These are phyloP conservation scores for Drosophila pallidifrons DNA, from an alignment of 1,140 invertebrate species.

Conservation along the genomic window DNA sequence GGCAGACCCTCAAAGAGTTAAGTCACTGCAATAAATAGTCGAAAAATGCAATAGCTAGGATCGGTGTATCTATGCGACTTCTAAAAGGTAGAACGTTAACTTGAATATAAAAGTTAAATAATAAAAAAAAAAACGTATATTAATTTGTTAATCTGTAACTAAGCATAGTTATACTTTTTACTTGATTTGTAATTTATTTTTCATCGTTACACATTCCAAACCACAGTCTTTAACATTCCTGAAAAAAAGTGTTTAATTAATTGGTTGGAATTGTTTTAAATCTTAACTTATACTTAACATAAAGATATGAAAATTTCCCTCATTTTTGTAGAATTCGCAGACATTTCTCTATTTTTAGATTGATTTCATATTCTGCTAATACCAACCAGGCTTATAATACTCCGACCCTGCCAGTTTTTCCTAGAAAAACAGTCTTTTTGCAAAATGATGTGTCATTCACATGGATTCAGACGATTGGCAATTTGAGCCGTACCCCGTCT, in stretches of 20 bases:
- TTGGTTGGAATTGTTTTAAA: too few species aligned
- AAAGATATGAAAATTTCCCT: not conserved
- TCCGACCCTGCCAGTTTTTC: not conserved
- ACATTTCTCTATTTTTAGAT: not conserved
- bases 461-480: not conserved
- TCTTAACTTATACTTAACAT: too few species aligned
- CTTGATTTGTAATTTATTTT: too few species aligned
- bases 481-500: not conserved
- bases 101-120: not conserved
- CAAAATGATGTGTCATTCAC: slow-evolving; percentile 9
- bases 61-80: not conserved
- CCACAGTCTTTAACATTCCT: too few species aligned
- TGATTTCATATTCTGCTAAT: not conserved
- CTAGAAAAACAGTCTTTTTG: slow-evolving; percentile 1
- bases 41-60: not conserved
- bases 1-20: slow-evolving; percentile 19
- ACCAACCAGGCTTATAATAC: not conserved
- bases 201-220: too few species aligned
- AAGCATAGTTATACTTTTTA: too few species aligned
- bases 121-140: not conserved
- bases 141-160: too few species aligned
- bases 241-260: too few species aligned
- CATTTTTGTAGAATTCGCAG: not conserved
- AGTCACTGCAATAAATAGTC: slow-evolving; percentile 4
- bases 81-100: too few species aligned